These are phyloP conservation scores for Cryptoblepharus egeriae DNA, from an alignment of 2,797 vertebrate genomes.

Conservation along the genomic window DNA sequence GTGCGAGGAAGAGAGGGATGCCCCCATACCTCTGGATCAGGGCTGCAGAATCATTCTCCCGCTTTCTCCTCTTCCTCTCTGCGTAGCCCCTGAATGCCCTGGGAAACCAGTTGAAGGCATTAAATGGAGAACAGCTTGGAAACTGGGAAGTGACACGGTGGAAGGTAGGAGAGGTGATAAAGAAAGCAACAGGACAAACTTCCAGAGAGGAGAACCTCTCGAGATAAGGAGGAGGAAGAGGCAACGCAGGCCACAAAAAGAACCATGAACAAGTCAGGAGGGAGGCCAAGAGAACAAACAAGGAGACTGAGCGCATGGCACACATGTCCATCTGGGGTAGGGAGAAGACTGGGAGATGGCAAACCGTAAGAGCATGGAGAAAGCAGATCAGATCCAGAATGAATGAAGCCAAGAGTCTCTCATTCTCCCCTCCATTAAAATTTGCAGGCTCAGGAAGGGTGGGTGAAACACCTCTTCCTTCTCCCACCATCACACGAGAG, in stretches of 20 bases:
- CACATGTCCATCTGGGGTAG: too few relatives aligned
- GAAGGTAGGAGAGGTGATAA: conserved; percentile 25
- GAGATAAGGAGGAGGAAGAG: background rate
- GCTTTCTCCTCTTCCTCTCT: conserved; percentile 95
- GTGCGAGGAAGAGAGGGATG: conserved; percentile 51
- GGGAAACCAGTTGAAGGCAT: conserved; percentile 84
- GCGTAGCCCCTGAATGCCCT: conserved; percentile 97
- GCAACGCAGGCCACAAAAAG: background rate
- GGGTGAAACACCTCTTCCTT: background rate
- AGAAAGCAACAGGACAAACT: conserved; percentile 32
- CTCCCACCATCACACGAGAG: background rate
- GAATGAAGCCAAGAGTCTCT: background rate
- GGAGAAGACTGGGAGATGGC: background rate
- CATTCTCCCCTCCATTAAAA: too few relatives aligned
- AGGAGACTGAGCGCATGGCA: background rate
- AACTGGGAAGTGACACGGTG: conserved; percentile 38
- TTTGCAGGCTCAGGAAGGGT: too few relatives aligned
- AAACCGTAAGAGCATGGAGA: background rate
- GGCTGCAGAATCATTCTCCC: conserved; percentile 90
- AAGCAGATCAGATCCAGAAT: background rate
- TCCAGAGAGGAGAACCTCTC: background rate
- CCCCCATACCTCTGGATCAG: conserved; percentile 94
- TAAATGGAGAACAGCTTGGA: conserved; percentile 67
- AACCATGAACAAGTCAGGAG: rapidly evolving
- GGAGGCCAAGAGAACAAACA: background rate